Evolutionary conservation across 2,888 invertebrate genomes (phyloP), one percentile per base, ranked within the genome.

Genomic region (Apoda limacodes): DNA sequence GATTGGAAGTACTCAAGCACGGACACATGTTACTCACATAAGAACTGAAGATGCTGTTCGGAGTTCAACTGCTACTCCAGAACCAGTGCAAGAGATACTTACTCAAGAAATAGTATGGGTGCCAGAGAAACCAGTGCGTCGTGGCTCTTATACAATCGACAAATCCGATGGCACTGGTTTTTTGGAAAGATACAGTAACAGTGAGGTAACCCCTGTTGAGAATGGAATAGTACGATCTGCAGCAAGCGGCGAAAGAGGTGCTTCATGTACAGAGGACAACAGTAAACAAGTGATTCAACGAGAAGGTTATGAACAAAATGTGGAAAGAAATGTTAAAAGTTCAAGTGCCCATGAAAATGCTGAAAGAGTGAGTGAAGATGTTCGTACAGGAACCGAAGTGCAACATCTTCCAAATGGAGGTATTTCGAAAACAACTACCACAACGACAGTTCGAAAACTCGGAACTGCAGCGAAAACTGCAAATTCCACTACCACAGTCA

Each of bases 131-230:
- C 52, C 52, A 0, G 48, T 60, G 12, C 74, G 80, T 12, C 66
- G 80, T 9, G 76, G 72, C 7, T 78, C 78, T 2, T 80, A 80
- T 40, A 80, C 80, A 1, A 76, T 80, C 25, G 80, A 78, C 25
- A 75, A 57, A 30, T 43, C 57, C 4, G 67, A 69, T 22, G 68
- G 53, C 5, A 56, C 55, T 15, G 56, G 60, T 22, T 69, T 60
- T 36, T 46, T 59, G 21, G 74, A 78, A 45, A 52, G 59, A 25
- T 78, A 65, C 44, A 55, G 69, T 31, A 60, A 59, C 29, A 66
- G 55, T 35, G 72, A 75, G 48, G 55, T 69, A 0, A 51, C 76
- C 45, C 75, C 75, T 2, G 59, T 67, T 2, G 57, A 68, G 28
- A 74, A 75, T 37, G 78, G 78, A 30, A 40, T 62, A 4, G 52